Evolutionary conservation across 2,113 vertebrate genomes (phyloP), one percentile per base, ranked within the genome.

Genomic region (Gasterosteus aculeatus): DNA sequence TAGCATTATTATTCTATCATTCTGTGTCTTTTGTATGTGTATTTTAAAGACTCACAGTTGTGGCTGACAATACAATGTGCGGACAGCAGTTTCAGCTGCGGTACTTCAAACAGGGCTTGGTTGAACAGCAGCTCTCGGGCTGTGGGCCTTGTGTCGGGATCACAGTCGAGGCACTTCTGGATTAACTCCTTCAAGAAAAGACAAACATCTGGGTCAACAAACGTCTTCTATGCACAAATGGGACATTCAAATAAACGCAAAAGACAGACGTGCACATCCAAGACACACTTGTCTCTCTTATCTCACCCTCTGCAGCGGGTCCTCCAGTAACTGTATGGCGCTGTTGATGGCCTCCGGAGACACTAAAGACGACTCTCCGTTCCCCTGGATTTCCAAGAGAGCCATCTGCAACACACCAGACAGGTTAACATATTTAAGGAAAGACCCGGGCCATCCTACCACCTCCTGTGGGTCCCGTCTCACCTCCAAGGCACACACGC

Each of bases 401-500:
- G 98, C 97, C 98, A 99, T 99, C 98, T 99, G 88, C 10, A 87
- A 72, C 54, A 75, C 26, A 80, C 12, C 60, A 69, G n/a, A 56
- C 41, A 35, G 0, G 18, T 59, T 62, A 42, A 78, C 14, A 39
- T 35, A 39, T 22, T 56, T 59, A 38, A 35, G 38, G 51, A 59
- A 35, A 2, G 6, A 5, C 10, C 66, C 33, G 10, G 10, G 38
- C 12, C 44, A n/a, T 57, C 64, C 18, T 19, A 6, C 65, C 18
- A 56, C 19, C 4, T 46, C 44, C 44, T 46, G n/a, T 18, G 7
- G 8, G 4, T 49, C n/a, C 54, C 41, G 42, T 60, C 95, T 96
- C 88, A 99, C 98, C 96, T 99, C 98, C 87, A 99, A 93, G 19
- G 97, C 98, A 91, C 98, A 99, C 96, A 99, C 98, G 86, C 98